Conservation (phyloP, 2,888 invertebrate species). For the Napeogenes inachia region DNA sequence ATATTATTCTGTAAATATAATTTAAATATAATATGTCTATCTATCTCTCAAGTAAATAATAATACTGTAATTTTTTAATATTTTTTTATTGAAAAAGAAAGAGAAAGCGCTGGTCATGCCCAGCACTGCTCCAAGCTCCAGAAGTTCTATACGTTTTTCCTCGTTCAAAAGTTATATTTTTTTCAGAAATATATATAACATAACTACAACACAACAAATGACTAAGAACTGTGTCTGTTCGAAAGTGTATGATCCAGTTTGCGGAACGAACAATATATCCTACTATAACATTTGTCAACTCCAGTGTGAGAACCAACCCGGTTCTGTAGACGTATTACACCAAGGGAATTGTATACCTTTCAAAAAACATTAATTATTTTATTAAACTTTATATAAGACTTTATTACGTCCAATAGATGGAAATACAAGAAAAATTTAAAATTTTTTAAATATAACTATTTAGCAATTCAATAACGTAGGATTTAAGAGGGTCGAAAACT, state of each 20-base stretch:
- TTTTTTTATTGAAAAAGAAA: too few species aligned
- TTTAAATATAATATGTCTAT: too few species aligned
- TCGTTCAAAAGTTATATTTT: background rate
- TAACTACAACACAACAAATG: conserved; percentile 18
- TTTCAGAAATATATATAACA: conserved; percentile 3
- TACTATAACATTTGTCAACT: conserved; percentile 54
- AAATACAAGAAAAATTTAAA: too few species aligned
- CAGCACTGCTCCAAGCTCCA: background rate
- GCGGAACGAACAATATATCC: conserved; percentile 47
- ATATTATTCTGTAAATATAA: too few species aligned
- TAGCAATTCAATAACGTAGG: too few species aligned
- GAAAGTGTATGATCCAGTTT: conserved; percentile 57
- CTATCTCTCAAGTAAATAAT: too few species aligned
- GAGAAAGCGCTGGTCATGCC: too few species aligned
- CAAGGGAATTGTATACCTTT: conserved; percentile 58
- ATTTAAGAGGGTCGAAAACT: too few species aligned
- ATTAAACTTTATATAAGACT: background rate
- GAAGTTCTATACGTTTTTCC: background rate
- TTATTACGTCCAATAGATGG: background rate
- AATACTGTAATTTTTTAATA: too few species aligned
- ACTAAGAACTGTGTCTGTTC: conserved; percentile 46
- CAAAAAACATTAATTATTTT: conserved; percentile 15
- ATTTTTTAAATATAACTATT: too few species aligned
- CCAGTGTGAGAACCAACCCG: conserved; percentile 39
- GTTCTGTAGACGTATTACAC: conserved; percentile 36